Conservation (phyloP, 2,888 invertebrate genomes). For the Boloria euphrosyne region DNA sequence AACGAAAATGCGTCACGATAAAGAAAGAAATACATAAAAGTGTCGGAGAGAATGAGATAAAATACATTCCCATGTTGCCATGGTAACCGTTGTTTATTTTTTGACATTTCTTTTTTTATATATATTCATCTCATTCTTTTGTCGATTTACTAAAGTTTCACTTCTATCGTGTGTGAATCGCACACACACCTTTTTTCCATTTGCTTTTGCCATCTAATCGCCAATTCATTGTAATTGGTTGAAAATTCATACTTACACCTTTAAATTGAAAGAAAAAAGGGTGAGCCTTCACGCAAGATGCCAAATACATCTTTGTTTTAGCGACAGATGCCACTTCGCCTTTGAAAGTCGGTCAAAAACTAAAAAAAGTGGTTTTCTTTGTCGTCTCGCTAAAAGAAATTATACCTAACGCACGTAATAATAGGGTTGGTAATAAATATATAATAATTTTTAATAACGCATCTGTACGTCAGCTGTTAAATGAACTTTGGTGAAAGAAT, state of each 20-base stretch:
- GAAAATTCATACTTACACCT: slow-evolving; percentile 10
- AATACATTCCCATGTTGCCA: no score
- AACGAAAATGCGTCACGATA: no score
- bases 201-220: neutral
- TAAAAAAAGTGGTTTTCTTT: neutral
- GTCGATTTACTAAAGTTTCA: no score
- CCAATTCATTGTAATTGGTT: slow-evolving; percentile 1
- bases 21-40: no score
- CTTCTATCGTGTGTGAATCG: no score
- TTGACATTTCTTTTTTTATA: no score
- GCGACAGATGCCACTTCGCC: slow-evolving; percentile 9
- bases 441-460: neutral
- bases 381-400: neutral
- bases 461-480: slow-evolving; percentile 15
- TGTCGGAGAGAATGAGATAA: no score
- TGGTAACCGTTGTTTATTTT: no score
- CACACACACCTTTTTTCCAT: no score
- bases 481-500: neutral
- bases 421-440: neutral
- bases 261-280: slow-evolving; percentile 4
- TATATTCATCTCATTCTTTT: no score
- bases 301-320: slow-evolving; percentile 15
- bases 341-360: slow-evolving; percentile 9
- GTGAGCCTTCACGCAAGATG: slow-evolving; percentile 7
- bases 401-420: neutral